Base-by-base conservation (phyloP, 2,888 invertebrate genomes). In the Scelioninae gen. 2 region DNA sequence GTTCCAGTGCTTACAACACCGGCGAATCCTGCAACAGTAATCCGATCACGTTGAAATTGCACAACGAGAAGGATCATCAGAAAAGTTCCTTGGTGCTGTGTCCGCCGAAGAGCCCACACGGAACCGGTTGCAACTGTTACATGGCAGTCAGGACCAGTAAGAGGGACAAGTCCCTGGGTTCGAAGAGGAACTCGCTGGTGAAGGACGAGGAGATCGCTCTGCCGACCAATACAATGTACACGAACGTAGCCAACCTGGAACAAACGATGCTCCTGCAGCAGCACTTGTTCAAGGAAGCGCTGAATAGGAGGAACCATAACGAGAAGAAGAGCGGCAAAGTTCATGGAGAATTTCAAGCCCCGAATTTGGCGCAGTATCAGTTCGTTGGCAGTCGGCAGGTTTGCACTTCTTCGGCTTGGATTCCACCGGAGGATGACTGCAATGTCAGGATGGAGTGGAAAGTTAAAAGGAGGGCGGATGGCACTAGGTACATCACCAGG, bases 391-490 rank as follows among this genome's bases (percentile, higher is more conserved):
- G 89, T 76, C 89, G 89, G 79, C 88, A 89, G 82, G 89, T 89
- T 69, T 84, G 82, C 77, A 76, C 78, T 18, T 76, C 81, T 67
- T 83, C 76, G 73, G 55, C 78, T 1, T 80, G 79, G 79, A 69
- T 75, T 3, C 78, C 78, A 0, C 82, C 81, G 1, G 83, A 82
- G 41, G 83, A 82, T 7, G 83, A 83, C 16, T 78, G 78, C 61
- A 82, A 84, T 22, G 81, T 87, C 0, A 87, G 88, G 45, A 90
- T 90, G 90, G 90, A 90, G 73, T 93, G 93, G 92, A 93, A 93
- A 79, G 93, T 94, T 6, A 94, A 94, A 82, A 87, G 92, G 19
- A 87, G 93, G 28, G 90, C 92, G 2, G 94, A 94, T 80, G 94
- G 94, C 2, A 91, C 92, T 0, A 88, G 93, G 43, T 94, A 94